phyloP scores from a whole-genome alignment of 2,888 invertebrate genomes.

The Gymnocheta viridis region DNA sequence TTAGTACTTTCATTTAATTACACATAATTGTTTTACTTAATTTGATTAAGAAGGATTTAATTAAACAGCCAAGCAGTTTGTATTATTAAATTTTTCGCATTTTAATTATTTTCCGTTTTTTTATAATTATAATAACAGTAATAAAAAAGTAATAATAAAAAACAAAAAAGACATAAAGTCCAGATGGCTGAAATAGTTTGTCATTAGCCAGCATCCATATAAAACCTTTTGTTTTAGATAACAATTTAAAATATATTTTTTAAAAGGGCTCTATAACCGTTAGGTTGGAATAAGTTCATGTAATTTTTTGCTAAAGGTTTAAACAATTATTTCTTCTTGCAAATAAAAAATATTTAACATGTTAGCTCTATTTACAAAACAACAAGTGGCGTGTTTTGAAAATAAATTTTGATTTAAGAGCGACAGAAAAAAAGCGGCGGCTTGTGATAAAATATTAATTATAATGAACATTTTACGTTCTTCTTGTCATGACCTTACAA shows the following conservation, averaged over 20 bases:
- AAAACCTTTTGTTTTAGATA: neutral
- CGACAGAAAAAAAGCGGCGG: constrained; percentile 6
- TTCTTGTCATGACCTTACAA: neutral
- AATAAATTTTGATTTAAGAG: constrained; percentile 7
- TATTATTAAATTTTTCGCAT: neutral
- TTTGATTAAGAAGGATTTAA: constrained; percentile 60
- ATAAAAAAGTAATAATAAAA: neutral
- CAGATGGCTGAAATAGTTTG: neutral
- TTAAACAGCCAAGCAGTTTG: constrained; percentile 17
- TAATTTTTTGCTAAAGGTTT: no score
- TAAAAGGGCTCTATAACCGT: no score
- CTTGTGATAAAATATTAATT: constrained; percentile 36
- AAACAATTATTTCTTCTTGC: neutral
- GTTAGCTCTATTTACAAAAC: neutral
- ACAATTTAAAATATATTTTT: neutral
- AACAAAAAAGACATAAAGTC: neutral
- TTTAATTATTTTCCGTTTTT: neutral
- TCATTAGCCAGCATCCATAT: no score
- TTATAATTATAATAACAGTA: neutral
- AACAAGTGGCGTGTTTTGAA: neutral
- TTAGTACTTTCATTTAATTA: constrained; percentile 25
- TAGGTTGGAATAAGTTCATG: no score
- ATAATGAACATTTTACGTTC: constrained; percentile 24
- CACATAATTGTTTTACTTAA: constrained; percentile 34
- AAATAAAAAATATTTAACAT: neutral